Conservation (phyloP, 2,888 invertebrate species). For the Dryobota labecula region DNA sequence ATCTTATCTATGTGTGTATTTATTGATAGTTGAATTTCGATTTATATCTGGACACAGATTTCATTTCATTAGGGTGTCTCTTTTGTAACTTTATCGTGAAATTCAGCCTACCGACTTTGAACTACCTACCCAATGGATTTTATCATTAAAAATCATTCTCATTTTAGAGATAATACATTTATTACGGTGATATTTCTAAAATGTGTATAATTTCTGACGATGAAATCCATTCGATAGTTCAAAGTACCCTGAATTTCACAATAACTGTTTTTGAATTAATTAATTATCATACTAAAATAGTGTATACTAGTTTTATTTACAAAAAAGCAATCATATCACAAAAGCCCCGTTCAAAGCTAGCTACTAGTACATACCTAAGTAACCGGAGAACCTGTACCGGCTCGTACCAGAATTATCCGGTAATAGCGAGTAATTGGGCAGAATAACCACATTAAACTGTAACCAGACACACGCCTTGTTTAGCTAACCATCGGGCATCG, state of each 20-base stretch:
- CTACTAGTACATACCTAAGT: slow-evolving; percentile 58
- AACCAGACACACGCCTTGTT: slow-evolving; percentile 73
- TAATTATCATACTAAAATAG: too few species aligned
- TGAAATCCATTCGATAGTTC: not conserved
- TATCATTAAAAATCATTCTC: too few species aligned
- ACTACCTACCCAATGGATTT: too few species aligned
- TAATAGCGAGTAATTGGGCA: slow-evolving; percentile 85
- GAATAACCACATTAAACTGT: slow-evolving; percentile 82
- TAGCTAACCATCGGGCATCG: slow-evolving; percentile 73
- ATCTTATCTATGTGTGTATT: too few species aligned
- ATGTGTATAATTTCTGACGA: not conserved
- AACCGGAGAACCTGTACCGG: slow-evolving; percentile 72
- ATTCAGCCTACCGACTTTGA: too few species aligned
- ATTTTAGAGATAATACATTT: too few species aligned
- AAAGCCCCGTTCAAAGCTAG: not conserved
- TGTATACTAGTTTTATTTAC: not conserved
- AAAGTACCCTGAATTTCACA: not conserved
- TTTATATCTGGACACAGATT: too few species aligned
- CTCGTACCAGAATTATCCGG: slow-evolving; percentile 76
- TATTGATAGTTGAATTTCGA: too few species aligned
- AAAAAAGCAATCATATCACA: slow-evolving; percentile 22
- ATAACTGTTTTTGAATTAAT: not conserved
- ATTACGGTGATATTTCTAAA: not conserved
- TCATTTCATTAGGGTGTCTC: not conserved
- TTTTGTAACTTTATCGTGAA: not conserved